Evolutionary conservation across 1,140 invertebrate genomes (phyloP).

Genomic region (Araneus ventricosus): DNA sequence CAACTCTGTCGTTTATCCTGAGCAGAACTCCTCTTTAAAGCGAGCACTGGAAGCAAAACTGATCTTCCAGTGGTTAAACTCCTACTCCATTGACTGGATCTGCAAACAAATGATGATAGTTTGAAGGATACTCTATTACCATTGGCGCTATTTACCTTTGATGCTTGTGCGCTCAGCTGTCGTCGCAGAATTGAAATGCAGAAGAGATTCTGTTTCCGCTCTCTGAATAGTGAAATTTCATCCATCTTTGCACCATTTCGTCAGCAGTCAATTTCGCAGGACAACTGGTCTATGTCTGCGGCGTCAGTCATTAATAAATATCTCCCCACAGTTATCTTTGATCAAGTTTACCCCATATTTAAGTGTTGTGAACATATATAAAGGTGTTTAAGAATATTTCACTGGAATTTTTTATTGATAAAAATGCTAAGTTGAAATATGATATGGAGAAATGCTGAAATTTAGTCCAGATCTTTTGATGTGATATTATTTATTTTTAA

Average conservation of each 20-base stretch:
- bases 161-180: background rate
- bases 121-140: slow-evolving; percentile 12
- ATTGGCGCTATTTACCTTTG: slow-evolving; percentile 25
- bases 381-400: no score
- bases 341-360: no score
- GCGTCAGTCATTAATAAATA: no score
- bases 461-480: no score
- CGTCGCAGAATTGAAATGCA: background rate
- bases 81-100: background rate
- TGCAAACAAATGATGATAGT: slow-evolving; percentile 61
- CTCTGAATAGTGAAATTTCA: slow-evolving; percentile 21
- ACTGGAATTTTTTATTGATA: no score
- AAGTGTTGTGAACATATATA: no score
- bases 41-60: background rate
- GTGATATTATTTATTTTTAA: no score
- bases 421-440: no score
- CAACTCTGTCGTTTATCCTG: background rate
- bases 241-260: slow-evolving; percentile 34
- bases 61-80: background rate
- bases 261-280: background rate
- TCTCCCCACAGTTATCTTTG: no score
- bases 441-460: no score
- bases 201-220: slow-evolving; percentile 45
- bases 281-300: background rate
- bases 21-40: background rate